Conservation (phyloP, 1,140 invertebrate genomes). For the Bactericera cockerelli region DNA sequence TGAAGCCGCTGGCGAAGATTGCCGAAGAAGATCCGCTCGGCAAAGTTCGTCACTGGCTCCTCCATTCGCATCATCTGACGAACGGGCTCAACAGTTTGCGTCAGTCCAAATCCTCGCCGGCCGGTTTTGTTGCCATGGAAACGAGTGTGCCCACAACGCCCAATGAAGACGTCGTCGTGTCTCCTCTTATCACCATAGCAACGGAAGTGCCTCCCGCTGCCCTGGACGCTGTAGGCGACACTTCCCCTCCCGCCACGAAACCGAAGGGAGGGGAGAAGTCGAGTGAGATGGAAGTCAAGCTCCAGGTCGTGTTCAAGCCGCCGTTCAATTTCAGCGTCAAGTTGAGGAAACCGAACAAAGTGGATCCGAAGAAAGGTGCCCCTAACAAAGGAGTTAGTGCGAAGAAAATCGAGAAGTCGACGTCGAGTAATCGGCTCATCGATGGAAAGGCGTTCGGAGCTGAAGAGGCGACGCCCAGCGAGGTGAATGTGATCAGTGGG, state of each 20-base stretch:
- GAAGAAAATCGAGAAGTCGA: background rate
- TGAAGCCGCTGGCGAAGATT: slow-evolving; percentile 25
- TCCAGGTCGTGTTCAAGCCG: slow-evolving; percentile 71
- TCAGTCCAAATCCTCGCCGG: slow-evolving; percentile 56
- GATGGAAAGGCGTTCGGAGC: background rate
- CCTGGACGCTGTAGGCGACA: background rate
- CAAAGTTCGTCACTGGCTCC: slow-evolving; percentile 69
- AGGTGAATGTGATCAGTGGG: no score
- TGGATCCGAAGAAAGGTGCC: slow-evolving; percentile 22
- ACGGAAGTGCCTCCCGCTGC: background rate
- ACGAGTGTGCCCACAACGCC: slow-evolving; percentile 27
- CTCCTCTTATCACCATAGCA: background rate
- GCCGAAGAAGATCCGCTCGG: slow-evolving; percentile 50
- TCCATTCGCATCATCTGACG: slow-evolving; percentile 42
- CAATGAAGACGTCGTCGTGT: slow-evolving; percentile 24
- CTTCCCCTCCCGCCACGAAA: background rate
- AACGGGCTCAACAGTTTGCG: slow-evolving; percentile 26
- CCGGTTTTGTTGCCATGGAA: slow-evolving; percentile 34
- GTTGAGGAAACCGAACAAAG: slow-evolving; percentile 36
- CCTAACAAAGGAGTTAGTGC: no score
- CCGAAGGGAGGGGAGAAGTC: slow-evolving; percentile 3
- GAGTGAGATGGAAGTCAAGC: slow-evolving; percentile 45
- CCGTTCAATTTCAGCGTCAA: slow-evolving; percentile 71
- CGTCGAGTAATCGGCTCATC: background rate
- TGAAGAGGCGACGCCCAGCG: background rate